phyloP scores from a whole-genome alignment of 2,888 invertebrate genomes.

The Aromia moschata region DNA sequence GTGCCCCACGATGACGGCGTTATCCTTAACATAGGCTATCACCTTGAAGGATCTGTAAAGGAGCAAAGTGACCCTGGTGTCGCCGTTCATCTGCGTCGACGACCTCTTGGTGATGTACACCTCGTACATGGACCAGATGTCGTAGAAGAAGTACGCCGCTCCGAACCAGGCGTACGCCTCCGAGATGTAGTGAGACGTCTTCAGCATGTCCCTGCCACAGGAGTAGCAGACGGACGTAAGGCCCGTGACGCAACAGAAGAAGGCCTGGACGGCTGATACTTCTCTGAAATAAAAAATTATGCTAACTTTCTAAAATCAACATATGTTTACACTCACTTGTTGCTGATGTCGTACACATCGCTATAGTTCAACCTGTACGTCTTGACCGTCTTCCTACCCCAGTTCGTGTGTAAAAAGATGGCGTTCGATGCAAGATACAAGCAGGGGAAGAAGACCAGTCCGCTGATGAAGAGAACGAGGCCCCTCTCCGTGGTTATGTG shows the following conservation, averaged over 20 bases:
- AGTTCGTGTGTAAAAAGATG: constrained; percentile 68
- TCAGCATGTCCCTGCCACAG: constrained; percentile 74
- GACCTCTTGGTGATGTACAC: constrained; percentile 64
- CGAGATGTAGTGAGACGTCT: constrained; percentile 75
- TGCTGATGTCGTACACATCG: constrained; percentile 77
- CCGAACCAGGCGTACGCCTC: constrained; percentile 84
- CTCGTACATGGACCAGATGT: constrained; percentile 83
- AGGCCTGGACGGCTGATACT: constrained; percentile 78
- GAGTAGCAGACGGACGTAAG: constrained; percentile 74
- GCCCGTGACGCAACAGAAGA: constrained; percentile 74
- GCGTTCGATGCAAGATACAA: constrained; percentile 73
- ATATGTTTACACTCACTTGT: constrained; percentile 75
- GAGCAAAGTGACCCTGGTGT: constrained; percentile 28
- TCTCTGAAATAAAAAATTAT: no score
- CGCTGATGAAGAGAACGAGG: constrained; percentile 69
- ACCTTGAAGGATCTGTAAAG: constrained; percentile 23
- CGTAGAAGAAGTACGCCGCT: constrained; percentile 81
- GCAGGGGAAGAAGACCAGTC: constrained; percentile 74
- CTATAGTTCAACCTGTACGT: constrained; percentile 73
- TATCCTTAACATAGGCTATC: constrained; percentile 63
- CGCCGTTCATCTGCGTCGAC: constrained; percentile 41
- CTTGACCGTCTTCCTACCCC: constrained; percentile 69
- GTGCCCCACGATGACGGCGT: constrained; percentile 78
- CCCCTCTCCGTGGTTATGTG: constrained; percentile 72
- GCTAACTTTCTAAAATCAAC: no score